Percentiles rank a stretch among this genome's conserved stretches.
phyloP scores from a whole-genome alignment of 2,888 invertebrate genomes.

The Trilocha varians region DNA sequence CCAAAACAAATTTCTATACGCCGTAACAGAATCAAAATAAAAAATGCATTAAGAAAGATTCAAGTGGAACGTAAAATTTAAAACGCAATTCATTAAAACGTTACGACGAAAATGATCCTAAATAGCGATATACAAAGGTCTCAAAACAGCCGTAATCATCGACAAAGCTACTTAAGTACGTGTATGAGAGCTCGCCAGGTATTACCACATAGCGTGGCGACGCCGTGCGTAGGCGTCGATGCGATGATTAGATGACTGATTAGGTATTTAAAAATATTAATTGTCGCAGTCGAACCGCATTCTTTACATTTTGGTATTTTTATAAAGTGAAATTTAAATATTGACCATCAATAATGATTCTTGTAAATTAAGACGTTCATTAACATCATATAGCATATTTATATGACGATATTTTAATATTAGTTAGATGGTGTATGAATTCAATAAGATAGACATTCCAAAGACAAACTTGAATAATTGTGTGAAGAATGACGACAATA shows the following conservation, averaged over 20 bases:
- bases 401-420: too few species aligned
- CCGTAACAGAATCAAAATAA: conserved; percentile 6
- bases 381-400: neutral
- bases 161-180: neutral
- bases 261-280: conserved; percentile 63
- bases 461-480: too few species aligned
- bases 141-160: neutral
- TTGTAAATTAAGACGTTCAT: neutral
- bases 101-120: neutral
- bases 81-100: conserved; percentile 3
- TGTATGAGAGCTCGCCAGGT: conserved; percentile 10
- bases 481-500: too few species aligned
- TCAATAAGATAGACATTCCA: too few species aligned
- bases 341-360: neutral
- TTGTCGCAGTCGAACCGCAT: conserved; percentile 49
- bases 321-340: conserved; percentile 20
- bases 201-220: conserved; percentile 20
- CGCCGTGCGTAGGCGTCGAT: conserved; percentile 54
- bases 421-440: too few species aligned
- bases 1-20: too few species aligned
- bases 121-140: neutral
- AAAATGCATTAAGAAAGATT: conserved; percentile 3
- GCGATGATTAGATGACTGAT: conserved; percentile 64
- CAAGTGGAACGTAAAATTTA: neutral
- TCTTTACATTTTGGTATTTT: conserved; percentile 34